Conservation (phyloP, 2,888 invertebrate species). For the Oligia latruncula region DNA sequence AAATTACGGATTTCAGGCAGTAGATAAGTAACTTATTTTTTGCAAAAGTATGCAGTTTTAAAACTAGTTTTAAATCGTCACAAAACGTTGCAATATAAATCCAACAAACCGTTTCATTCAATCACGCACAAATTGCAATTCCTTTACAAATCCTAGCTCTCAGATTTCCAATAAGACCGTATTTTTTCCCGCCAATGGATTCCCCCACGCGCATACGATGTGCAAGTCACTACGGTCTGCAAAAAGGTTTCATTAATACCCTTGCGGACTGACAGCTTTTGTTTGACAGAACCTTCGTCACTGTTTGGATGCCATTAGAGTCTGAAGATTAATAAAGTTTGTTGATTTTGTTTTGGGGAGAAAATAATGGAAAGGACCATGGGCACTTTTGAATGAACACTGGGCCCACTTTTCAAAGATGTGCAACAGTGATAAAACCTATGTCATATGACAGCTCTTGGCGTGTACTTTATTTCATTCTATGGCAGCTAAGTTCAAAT, state of each 20-base stretch:
- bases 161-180: conserved; percentile 59
- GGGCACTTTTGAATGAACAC: too few relatives aligned
- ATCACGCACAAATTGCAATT: conserved; percentile 59
- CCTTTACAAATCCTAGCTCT: conserved; percentile 51
- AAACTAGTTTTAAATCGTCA: not conserved
- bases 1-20: not conserved
- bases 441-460: too few relatives aligned
- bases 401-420: too few relatives aligned
- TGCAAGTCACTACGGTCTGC: conserved; percentile 82
- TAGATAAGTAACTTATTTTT: not conserved
- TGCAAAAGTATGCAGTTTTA: not conserved
- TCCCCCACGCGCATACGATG: conserved; percentile 53
- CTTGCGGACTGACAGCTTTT: conserved; percentile 58
- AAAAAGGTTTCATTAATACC: conserved; percentile 79
- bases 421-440: too few relatives aligned
- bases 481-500: too few relatives aligned
- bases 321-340: conserved; percentile 52
- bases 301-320: conserved; percentile 60
- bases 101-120: conserved; percentile 30
- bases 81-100: conserved; percentile 9
- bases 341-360: conserved; percentile 21
- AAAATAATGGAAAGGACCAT: conserved; percentile 8
- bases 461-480: too few relatives aligned
- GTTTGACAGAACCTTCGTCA: conserved; percentile 75
- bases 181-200: conserved; percentile 60